Evolutionary conservation across 2,113 vertebrate genomes (phyloP).

Genomic region (Phyllostomus discolor): DNA sequence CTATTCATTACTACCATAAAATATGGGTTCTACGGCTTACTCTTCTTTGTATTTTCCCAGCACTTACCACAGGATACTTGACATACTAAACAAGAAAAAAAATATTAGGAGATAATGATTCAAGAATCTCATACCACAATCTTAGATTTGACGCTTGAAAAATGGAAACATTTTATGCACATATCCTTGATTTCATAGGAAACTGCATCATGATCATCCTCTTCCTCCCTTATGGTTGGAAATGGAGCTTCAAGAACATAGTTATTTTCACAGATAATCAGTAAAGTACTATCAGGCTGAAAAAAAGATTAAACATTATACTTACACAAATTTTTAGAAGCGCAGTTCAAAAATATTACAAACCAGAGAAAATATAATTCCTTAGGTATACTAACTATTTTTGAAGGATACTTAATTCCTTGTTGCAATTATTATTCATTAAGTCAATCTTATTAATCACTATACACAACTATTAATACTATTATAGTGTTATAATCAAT

Average conservation of each 20-base stretch:
- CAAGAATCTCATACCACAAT: conserved; percentile 85
- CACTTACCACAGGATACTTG: not conserved
- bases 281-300: conserved; percentile 83
- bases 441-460: not conserved
- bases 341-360: not conserved
- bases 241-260: conserved; percentile 85
- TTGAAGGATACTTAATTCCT: not conserved
- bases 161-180: conserved; percentile 84
- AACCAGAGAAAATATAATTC: not conserved
- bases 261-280: conserved; percentile 89
- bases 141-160: conserved; percentile 91
- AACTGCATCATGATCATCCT: not conserved
- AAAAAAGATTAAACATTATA: conserved; percentile 53
- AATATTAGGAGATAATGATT: not conserved
- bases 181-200: conserved; percentile 86
- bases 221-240: conserved; percentile 72
- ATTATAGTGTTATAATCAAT: not conserved
- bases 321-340: not conserved
- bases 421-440: not conserved
- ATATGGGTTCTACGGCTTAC: not conserved
- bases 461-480: not conserved
- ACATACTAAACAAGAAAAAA: not conserved
- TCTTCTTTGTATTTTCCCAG: not conserved
- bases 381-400: not conserved
- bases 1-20: not conserved